phyloP scores from a whole-genome alignment of 2,113 vertebrate genomes.

The Gavialis gangeticus region DNA sequence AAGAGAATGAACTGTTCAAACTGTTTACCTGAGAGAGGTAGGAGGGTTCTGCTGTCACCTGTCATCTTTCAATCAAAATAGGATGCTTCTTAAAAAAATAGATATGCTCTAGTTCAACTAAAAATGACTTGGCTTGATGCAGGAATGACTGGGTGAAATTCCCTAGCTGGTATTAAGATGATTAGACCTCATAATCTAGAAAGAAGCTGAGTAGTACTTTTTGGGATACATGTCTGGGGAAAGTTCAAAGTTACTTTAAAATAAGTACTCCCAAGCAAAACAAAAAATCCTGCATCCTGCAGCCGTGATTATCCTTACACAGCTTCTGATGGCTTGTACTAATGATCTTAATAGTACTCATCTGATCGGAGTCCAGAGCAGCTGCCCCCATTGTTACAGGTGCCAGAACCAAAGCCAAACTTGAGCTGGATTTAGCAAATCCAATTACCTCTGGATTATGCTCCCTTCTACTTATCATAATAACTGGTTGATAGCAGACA shows the following conservation, averaged over 20 bases:
- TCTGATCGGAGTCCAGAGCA: conserved; percentile 50
- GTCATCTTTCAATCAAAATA: not conserved
- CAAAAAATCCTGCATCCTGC: not conserved
- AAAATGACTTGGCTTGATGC: not conserved
- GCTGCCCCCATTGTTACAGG: conserved; percentile 60
- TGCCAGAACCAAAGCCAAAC: conserved; percentile 52
- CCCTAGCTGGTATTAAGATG: accelerated
- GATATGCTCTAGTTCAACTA: not conserved
- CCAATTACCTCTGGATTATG: conserved; percentile 51
- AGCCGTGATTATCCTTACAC: not conserved
- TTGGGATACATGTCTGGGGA: not conserved
- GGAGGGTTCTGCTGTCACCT: not conserved
- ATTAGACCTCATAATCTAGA: not conserved
- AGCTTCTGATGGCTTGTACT: conserved; percentile 34
- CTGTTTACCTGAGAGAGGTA: not conserved
- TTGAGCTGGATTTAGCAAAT: conserved; percentile 46
- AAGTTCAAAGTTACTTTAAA: not conserved
- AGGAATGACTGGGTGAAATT: not conserved
- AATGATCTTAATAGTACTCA: conserved; percentile 49
- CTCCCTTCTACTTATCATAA: conserved; percentile 44
- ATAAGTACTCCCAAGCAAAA: not conserved
- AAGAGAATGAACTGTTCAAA: conserved; percentile 24
- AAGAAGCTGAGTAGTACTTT: not conserved
- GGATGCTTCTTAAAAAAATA: not conserved
- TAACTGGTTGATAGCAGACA: conserved; percentile 45